Evolutionary conservation across 2,797 vertebrate genomes (phyloP).

Genomic region (Zenarchopterus dispar): DNA sequence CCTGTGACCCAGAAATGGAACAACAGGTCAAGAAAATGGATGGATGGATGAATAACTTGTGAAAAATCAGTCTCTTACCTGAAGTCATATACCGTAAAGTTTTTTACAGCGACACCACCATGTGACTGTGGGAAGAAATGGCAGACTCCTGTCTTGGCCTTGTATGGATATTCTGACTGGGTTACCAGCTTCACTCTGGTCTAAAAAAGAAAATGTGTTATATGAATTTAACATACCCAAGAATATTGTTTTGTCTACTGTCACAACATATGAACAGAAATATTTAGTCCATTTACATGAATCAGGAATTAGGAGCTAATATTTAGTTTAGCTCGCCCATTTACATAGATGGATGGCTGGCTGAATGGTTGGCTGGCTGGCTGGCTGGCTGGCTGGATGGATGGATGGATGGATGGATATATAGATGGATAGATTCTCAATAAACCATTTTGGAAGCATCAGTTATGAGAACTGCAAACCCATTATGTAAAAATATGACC

Average conservation of each 20-base stretch:
- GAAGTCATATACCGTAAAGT: constrained; percentile 85
- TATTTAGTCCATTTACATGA: not conserved
- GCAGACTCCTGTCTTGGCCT: constrained; percentile 85
- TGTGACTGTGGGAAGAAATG: constrained; percentile 83
- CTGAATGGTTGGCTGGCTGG: not conserved
- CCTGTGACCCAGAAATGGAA: too few relatives aligned
- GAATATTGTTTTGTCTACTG: constrained; percentile 4
- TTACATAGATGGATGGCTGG: not conserved
- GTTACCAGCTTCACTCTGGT: constrained; percentile 86
- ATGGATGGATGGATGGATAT: not conserved
- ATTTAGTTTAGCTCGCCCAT: not conserved
- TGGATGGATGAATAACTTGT: not conserved
- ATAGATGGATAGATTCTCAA: not conserved
- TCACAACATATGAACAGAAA: not conserved
- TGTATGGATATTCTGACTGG: constrained; percentile 87
- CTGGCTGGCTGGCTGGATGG: not conserved
- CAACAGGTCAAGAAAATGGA: too few relatives aligned
- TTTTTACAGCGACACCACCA: constrained; percentile 82
- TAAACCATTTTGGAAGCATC: not conserved
- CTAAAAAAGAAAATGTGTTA: constrained; percentile 58
- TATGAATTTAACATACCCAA: not conserved
- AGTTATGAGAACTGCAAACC: not conserved
- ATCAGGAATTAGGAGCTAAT: not conserved
- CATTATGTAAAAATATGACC: not conserved
- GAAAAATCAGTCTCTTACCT: constrained; percentile 77